Base-by-base conservation (phyloP, 2,113 vertebrate species). In the Ophthalmotilapia sp. region DNA sequence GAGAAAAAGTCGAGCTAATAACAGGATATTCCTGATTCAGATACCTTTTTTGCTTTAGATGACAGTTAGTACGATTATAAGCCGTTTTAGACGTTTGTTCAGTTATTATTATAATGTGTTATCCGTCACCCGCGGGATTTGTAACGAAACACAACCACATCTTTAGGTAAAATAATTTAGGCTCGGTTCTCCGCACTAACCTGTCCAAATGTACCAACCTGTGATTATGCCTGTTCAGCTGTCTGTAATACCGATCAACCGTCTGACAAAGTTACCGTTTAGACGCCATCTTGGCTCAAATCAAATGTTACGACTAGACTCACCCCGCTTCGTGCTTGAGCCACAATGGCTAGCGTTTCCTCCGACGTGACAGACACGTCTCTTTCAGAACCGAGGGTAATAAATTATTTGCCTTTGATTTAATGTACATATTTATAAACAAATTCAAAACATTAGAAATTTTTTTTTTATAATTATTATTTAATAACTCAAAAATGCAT, bases 341-440 rank as follows among this genome's bases (percentile, higher is more conserved):
- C 96, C 95, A 90, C 87, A 95, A 97, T 96, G 96, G 93, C 90
- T 80, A 5, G 86, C 13, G 62, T 90, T 93, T 94, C 90, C 21
- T 17, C 11, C 15, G 1, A 8, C 9, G 14, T 6, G 36, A 23
- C 14, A 86, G 92, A 95, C 93, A 95, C 95, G 95, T 96, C 92
- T 91, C 45, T 23, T 65, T 81, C 84, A 36, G 4, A 77, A 3
- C 19, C 5, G 36, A 21, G 17, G 49, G 3, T 7, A 49, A 2
- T 55, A 45, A 19, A 29, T n/a, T 2, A 65, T 89, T 42, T 90
- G 92, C 94, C 94, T 86, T 68, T 54, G 2, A 17, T 45, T 47
- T 49, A 23, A 83, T 54, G 2, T n/a, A 7, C 15, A 81, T 19
- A 3, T 58, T 38, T 2, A 40, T 3, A 3, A 3, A 10, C 2